Base-by-base conservation (phyloP, 2,113 vertebrate species). In the Holacanthus passer region DNA sequence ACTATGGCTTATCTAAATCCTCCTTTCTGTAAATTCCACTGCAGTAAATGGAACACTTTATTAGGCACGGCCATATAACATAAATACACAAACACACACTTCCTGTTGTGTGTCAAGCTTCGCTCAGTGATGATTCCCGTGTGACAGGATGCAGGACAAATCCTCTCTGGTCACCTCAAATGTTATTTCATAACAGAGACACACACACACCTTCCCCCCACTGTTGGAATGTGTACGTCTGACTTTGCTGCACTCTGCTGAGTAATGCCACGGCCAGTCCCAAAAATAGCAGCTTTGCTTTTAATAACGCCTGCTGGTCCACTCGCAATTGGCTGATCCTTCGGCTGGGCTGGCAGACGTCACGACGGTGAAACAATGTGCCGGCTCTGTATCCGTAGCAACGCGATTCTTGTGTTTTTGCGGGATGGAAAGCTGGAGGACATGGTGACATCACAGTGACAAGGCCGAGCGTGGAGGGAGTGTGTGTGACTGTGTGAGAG, bases 1-100 rank as follows among this genome's bases (percentile, higher is more conserved):
- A 86, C 78, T 69, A 3, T 2, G 81, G 93, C 87, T 95, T 90
- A 94, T 82, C 79, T 73, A 88, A 94, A 93, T 86, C 90, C 89
- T 73, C 4, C 63, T 67, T 83, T 86, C 75, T 76, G 60, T 69
- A 72, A 84, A 91, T 91, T 91, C 70, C 58, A 58, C 37, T 59
- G 66, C 37, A n/a, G 75, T 72, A 77, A 88, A 68, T 73, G 3
- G 47, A 82, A 60, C 62, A 35, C 70, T 84, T 88, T 59, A 87
- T 82, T 87, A 73, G 82, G 50, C 32, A 24, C 0, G 17, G 37
- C 16, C 41, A 47, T 63, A 29, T 37, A 66, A 65, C 62, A 68
- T 5, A 64, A 59, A 74, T 22, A 52, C 60, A 77, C 69, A 63
- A 3, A 48, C 60, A 77, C 45, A 77, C 56, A 13, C 58, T 22